Conservation (phyloP, 1,140 invertebrate species). For the Chrysopa pallens region DNA sequence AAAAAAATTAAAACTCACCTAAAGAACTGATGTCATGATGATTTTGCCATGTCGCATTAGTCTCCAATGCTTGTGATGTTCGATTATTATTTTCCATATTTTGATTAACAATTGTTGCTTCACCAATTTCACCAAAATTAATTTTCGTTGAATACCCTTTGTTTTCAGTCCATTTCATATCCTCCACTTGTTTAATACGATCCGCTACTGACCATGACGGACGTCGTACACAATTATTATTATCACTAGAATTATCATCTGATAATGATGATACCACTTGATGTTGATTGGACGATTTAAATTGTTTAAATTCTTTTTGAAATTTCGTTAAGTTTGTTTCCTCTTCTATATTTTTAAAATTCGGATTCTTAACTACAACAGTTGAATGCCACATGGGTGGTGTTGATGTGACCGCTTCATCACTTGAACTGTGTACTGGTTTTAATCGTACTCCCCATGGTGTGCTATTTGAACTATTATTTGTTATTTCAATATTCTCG, state of each 20-base stretch:
- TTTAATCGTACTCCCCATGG: constrained; percentile 28
- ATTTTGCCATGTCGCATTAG: neutral
- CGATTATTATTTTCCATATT: too few relatives aligned
- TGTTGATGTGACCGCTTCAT: constrained; percentile 3
- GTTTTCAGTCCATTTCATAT: constrained; percentile 13
- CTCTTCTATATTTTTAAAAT: constrained; percentile 3
- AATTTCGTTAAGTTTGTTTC: constrained; percentile 18
- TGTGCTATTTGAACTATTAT: constrained; percentile 14
- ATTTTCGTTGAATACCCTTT: constrained; percentile 36
- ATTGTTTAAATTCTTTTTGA: constrained; percentile 18
- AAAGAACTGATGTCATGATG: neutral
- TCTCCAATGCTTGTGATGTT: constrained; percentile 5
- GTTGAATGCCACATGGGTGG: constrained; percentile 23
- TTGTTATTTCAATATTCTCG: constrained; percentile 32
- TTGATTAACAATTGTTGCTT: constrained; percentile 20
- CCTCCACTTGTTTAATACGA: constrained; percentile 21
- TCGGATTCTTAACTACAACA: constrained; percentile 18
- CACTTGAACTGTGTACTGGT: constrained; percentile 14
- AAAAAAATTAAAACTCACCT: constrained; percentile 5
- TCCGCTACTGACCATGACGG: constrained; percentile 28
- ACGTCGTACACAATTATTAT: constrained; percentile 6
- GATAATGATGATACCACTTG: constrained; percentile 7
- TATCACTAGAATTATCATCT: constrained; percentile 4
- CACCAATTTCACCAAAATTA: constrained; percentile 25
- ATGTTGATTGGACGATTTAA: constrained; percentile 12